Percentiles rank a stretch among this genome's conserved stretches.
These are phyloP conservation scores for Psilopogon haemacephalus DNA, from an alignment of 2,113 vertebrate genomes.

Conservation along the genomic window DNA sequence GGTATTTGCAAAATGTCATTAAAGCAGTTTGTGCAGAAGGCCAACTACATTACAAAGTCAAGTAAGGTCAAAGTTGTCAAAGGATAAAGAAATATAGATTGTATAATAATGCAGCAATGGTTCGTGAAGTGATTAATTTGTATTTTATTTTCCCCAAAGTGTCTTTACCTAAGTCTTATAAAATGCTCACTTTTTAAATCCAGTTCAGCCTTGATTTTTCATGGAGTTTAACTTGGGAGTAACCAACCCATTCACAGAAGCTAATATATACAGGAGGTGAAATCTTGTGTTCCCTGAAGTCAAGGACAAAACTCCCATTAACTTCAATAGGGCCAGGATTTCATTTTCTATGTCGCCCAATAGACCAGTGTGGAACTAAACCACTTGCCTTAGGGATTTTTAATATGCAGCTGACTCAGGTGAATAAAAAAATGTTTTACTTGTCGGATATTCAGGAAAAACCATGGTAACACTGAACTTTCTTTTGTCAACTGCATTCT, in stretches of 20 bases:
- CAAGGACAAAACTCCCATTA: conserved; percentile 30
- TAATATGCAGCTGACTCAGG: background rate
- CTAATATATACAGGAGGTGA: background rate
- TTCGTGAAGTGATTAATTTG: conserved; percentile 65
- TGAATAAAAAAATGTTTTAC: background rate
- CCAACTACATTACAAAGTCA: conserved; percentile 16
- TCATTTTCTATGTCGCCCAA: background rate
- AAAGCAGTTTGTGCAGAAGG: background rate
- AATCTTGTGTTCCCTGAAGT: background rate
- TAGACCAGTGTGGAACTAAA: background rate
- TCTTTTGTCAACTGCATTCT: background rate
- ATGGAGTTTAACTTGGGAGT: conserved; percentile 15
- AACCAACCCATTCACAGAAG: conserved; percentile 11
- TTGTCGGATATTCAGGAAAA: background rate
- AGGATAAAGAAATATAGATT: conserved; percentile 43
- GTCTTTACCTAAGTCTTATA: conserved; percentile 35
- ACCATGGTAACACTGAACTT: background rate
- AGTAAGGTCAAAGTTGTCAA: conserved; percentile 48
- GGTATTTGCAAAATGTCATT: background rate
- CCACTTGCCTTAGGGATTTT: background rate
- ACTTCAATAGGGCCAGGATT: background rate
- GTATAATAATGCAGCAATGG: conserved; percentile 58
- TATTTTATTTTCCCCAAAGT: conserved; percentile 65
- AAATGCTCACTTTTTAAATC: conserved; percentile 41
- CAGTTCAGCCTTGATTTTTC: background rate